Conservation (phyloP, 2,888 invertebrate genomes). For the Euplagia quadripunctaria region DNA sequence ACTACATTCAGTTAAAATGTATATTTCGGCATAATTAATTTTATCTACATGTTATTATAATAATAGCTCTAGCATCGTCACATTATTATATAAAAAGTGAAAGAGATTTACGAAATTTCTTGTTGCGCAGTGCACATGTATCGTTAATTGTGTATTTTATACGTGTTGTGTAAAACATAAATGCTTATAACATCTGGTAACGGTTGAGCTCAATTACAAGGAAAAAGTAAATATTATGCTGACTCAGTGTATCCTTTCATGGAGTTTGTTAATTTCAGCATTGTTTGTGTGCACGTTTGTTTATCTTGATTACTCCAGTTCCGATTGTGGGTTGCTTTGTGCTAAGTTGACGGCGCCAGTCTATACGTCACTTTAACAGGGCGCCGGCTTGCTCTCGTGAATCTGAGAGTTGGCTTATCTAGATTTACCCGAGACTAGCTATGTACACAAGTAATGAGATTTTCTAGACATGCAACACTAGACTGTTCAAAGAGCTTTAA, state of each 20-base stretch:
- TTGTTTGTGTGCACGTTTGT: conserved; percentile 54
- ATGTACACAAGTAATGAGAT: conserved; percentile 62
- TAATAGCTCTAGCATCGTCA: neutral
- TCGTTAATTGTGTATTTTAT: neutral
- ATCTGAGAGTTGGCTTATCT: conserved; percentile 63
- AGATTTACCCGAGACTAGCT: conserved; percentile 57
- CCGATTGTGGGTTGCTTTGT: conserved; percentile 60
- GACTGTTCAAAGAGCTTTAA: conserved; percentile 46
- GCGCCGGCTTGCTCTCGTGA: conserved; percentile 57
- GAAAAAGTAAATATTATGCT: conserved; percentile 44
- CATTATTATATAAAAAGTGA: neutral
- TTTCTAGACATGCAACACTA: conserved; percentile 52
- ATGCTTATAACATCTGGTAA: conserved; percentile 32
- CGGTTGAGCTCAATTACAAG: conserved; percentile 37
- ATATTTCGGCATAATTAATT: neutral
- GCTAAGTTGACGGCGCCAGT: conserved; percentile 60
- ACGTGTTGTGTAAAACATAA: conserved; percentile 20
- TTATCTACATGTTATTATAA: neutral
- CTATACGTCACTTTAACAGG: conserved; percentile 58
- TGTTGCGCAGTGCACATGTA: neutral
- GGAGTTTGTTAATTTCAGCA: conserved; percentile 52
- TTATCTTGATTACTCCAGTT: conserved; percentile 60
- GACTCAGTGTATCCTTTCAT: conserved; percentile 50
- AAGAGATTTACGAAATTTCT: neutral
- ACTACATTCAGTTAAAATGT: neutral